Conservation (phyloP, 2,113 vertebrate genomes). For the Smithornis capensis region DNA sequence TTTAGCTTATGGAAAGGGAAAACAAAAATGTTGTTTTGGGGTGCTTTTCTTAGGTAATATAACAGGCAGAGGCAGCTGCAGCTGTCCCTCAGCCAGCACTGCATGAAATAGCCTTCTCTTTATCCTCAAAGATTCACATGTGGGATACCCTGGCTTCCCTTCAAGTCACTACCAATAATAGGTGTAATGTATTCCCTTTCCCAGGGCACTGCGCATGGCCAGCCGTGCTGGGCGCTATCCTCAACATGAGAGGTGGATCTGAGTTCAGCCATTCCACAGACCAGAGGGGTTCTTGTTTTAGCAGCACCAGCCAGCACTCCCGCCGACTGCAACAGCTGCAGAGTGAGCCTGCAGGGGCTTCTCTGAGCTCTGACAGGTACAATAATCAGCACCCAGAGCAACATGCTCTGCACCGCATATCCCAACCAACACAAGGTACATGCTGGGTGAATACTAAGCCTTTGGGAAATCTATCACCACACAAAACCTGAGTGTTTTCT, state of each 20-base stretch:
- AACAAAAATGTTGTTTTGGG: not conserved
- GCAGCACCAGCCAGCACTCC: not conserved
- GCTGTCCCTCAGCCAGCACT: not conserved
- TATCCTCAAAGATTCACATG: not conserved
- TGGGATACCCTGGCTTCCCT: not conserved
- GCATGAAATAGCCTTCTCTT: not conserved
- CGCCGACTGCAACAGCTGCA: not conserved
- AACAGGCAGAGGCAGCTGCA: not conserved
- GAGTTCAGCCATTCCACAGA: not conserved
- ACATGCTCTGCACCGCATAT: not conserved
- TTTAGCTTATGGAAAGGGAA: not conserved
- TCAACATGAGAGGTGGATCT: not conserved
- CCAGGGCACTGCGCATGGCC: not conserved
- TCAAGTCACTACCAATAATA: not conserved
- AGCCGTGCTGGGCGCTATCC: not conserved
- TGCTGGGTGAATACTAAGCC: not conserved
- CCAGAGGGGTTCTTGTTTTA: not conserved
- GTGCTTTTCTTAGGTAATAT: not conserved
- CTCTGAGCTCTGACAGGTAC: not conserved
- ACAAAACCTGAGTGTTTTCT: not conserved
- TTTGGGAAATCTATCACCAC: not conserved
- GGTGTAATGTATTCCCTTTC: not conserved
- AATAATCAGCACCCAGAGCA: not conserved
- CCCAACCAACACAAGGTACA: fast-evolving
- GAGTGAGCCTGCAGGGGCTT: not conserved